These are phyloP conservation scores for Osmoderma eremita DNA, from an alignment of 2,888 invertebrate genomes.

Conservation along the genomic window DNA sequence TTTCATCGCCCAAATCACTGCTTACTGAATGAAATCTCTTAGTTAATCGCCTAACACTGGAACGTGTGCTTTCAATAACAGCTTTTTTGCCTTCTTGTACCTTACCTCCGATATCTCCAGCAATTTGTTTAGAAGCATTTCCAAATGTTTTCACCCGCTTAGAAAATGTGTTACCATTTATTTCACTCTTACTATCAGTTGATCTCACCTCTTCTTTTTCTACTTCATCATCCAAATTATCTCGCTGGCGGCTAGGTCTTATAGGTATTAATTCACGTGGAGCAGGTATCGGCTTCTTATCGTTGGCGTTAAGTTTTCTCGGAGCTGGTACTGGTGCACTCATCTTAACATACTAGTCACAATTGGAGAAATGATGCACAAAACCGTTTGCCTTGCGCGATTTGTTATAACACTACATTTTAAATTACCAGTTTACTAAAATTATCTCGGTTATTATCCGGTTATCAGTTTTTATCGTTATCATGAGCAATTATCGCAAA, in stretches of 20 bases:
- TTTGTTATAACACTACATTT: slow-evolving; percentile 18
- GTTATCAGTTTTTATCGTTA: slow-evolving; percentile 35
- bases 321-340: slow-evolving; percentile 55
- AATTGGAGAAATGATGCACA: slow-evolving; percentile 12
- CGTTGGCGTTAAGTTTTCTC: slow-evolving; percentile 53
- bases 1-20: slow-evolving; percentile 44
- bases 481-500: slow-evolving; percentile 27
- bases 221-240: slow-evolving; percentile 22
- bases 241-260: slow-evolving; percentile 37
- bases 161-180: slow-evolving; percentile 56
- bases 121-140: slow-evolving; percentile 68
- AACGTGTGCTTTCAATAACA: slow-evolving; percentile 72
- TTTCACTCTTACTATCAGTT: slow-evolving; percentile 40
- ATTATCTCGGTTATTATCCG: slow-evolving; percentile 23
- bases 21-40: slow-evolving; percentile 54
- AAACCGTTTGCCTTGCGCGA: slow-evolving; percentile 4
- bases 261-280: slow-evolving; percentile 66
- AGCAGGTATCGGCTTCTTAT: slow-evolving; percentile 67
- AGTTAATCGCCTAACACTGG: slow-evolving; percentile 61
- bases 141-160: slow-evolving; percentile 66
- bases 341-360: slow-evolving; percentile 47
- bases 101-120: slow-evolving; percentile 68
- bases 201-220: slow-evolving; percentile 21
- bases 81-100: slow-evolving; percentile 69
- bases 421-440: slow-evolving; percentile 21